Evolutionary conservation across 2,797 vertebrate species (phyloP).

Genomic region (Molossus molossus): DNA sequence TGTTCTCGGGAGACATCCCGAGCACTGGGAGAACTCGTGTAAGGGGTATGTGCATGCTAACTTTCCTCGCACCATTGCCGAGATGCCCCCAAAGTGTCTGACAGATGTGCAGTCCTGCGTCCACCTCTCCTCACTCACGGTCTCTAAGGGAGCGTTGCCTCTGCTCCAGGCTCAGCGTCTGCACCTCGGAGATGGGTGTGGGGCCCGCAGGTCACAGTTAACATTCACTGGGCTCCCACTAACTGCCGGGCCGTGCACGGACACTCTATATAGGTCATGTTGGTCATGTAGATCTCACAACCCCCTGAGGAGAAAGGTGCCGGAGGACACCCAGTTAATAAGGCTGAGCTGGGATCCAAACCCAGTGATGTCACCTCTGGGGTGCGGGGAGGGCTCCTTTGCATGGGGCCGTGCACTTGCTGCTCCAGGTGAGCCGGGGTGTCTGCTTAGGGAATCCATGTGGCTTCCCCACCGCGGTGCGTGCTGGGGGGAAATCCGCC

Average conservation of each 20-base stretch:
- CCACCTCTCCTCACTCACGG: neutral
- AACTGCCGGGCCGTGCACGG: neutral
- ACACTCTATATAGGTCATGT: neutral
- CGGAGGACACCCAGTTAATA: neutral
- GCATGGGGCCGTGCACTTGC: too few relatives aligned
- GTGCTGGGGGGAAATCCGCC: rapidly evolving
- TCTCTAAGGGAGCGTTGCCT: neutral
- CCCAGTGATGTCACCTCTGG: neutral
- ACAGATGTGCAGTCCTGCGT: neutral
- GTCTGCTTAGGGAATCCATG: neutral
- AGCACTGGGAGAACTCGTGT: constrained; percentile 32
- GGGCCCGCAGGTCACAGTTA: neutral
- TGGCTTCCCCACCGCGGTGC: too few relatives aligned
- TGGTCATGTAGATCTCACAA: neutral
- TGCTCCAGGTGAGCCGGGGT: neutral
- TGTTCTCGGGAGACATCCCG: constrained; percentile 57
- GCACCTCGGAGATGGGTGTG: neutral
- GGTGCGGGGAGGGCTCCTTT: rapidly evolving
- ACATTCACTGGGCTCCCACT: neutral
- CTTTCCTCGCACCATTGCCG: constrained; percentile 3
- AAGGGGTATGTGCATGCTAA: constrained; percentile 15
- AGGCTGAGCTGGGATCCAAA: neutral
- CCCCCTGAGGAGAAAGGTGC: neutral
- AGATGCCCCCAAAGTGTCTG: constrained; percentile 22
- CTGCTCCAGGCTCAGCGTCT: neutral